Base-by-base conservation (phyloP, 2,113 vertebrate species). In the Vulpes ferrilata region DNA sequence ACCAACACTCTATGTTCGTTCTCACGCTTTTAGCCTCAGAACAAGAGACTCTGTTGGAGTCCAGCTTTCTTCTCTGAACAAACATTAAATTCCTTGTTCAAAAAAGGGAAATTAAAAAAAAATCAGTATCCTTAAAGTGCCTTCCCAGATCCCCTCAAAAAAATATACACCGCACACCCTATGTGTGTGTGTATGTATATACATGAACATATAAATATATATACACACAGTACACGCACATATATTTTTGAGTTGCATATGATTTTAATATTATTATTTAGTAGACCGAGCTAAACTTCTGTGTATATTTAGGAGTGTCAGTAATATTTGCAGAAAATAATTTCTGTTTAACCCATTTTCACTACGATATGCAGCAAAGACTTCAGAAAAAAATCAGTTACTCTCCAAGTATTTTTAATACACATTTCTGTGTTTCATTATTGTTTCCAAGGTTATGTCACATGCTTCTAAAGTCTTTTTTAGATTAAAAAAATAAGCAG, bases 371-470 rank as follows among this genome's bases (percentile, higher is more conserved):
- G 23, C 27, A 35, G 9, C n/a, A 53, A 81, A 96, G 11, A 87
- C 48, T 38, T 84, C 30, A 93, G n/a, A 30, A 7, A 38, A 38
- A 74, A 93, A 79, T 82, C 35, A 57, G 59, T 64, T 76, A 94
- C 11, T 86, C 81, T 78, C 60, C 62, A n/a, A n/a, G 11, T 90
- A 35, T 53, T 93, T 55, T 59, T 15, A 43, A 73, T 65, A 67
- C 55, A 16, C 11, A 55, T 74, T 88, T 81, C 86, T 91, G n/a
- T 86, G 30, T 87, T 86, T 74, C 55, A 57, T n/a, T 53, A 35
- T 84, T 90, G 55, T 91, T 90, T 95, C 43, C 38, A 74, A 95
- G 35, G 62, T 35, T 90, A 80, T 84, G 59, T 35, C 79, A 73
- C n/a, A 78, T 60, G 32, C 55, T 93, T 96, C 57, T 51, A 27